These are phyloP conservation scores for Thecophora atra DNA, from an alignment of 2,888 invertebrate species.

Conservation along the genomic window DNA sequence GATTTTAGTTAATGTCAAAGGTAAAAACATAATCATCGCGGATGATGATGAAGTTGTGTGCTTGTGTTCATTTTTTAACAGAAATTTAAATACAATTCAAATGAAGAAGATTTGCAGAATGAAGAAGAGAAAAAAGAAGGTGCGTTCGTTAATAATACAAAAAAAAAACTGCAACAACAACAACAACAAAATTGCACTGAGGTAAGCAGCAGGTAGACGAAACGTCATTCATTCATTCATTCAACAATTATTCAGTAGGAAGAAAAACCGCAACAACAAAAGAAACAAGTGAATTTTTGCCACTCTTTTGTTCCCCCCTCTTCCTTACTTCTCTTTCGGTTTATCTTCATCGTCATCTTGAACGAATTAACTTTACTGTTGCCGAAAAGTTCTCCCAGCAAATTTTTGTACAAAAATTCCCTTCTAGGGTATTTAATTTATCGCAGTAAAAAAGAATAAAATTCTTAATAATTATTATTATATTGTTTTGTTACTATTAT, in stretches of 20 bases:
- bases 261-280: background rate
- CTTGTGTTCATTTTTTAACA: background rate
- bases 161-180: background rate
- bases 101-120: background rate
- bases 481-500: background rate
- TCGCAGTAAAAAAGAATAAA: no score
- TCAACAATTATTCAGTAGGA: constrained; percentile 9
- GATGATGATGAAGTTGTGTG: background rate
- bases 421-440: no score
- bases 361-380: no score
- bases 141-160: background rate
- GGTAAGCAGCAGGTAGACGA: background rate
- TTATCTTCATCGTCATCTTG: background rate
- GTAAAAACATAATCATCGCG: background rate
- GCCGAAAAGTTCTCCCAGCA: no score
- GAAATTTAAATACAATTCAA: background rate
- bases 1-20: background rate
- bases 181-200: background rate
- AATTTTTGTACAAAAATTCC: no score
- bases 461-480: no score
- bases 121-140: background rate
- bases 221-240: constrained; percentile 8
- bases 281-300: background rate
- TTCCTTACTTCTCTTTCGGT: background rate
- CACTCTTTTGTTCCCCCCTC: background rate